These are phyloP conservation scores for Graptemys geographica DNA, from an alignment of 2,797 vertebrate genomes.

Conservation along the genomic window DNA sequence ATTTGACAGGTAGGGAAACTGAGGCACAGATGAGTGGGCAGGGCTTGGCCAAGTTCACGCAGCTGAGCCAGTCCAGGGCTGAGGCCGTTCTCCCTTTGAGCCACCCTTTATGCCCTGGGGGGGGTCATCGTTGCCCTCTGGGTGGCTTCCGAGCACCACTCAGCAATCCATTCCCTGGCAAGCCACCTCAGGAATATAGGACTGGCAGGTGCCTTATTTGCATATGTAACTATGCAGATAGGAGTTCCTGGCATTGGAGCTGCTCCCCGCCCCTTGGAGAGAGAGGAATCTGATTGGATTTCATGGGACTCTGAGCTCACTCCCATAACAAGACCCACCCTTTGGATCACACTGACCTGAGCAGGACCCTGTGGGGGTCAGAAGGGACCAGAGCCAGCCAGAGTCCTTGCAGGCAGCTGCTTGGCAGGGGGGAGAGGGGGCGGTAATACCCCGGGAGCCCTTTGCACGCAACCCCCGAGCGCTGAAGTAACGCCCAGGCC, in stretches of 20 bases:
- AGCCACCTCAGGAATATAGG: background rate
- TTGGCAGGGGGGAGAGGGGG: too few relatives aligned
- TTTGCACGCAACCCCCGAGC: background rate
- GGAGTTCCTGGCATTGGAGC: background rate
- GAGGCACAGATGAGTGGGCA: background rate
- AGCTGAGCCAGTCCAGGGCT: background rate
- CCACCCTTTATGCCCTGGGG: background rate
- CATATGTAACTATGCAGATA: background rate
- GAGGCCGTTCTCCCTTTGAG: background rate
- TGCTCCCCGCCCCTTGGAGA: background rate
- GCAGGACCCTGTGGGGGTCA: background rate
- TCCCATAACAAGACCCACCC: background rate
- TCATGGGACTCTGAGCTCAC: background rate
- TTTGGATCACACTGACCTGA: background rate
- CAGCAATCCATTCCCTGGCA: background rate
- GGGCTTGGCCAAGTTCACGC: background rate
- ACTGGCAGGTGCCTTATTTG: background rate
- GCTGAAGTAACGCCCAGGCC: background rate
- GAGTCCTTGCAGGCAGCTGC: background rate
- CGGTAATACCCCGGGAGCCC: too few relatives aligned
- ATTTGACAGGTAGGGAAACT: background rate
- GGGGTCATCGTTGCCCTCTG: background rate
- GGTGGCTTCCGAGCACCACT: background rate
- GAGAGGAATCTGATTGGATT: background rate
- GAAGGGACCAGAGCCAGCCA: background rate